Evolutionary conservation across 2,113 vertebrate species (phyloP), one percentile per base, ranked within the genome.

Genomic region (Megaceryle maxima): DNA sequence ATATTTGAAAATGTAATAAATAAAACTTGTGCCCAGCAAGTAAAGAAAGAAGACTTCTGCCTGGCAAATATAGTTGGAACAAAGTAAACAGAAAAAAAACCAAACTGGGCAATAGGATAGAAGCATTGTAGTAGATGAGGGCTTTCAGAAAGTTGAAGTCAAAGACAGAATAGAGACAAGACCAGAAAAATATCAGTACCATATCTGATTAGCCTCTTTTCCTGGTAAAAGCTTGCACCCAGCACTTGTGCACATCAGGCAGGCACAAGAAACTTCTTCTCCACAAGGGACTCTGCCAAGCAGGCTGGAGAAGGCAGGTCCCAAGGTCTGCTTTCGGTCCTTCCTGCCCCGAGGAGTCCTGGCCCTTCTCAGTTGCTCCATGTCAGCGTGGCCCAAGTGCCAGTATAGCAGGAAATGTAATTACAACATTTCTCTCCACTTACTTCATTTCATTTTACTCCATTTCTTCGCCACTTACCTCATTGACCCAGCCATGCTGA

Each of bases 331-430:
- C 37, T 37, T 24, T 18, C 18, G 6, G 66, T 24, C 46, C 50
- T 48, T 11, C 35, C 50, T 44, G 11, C 12, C 44, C 68, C 48
- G 60, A 78, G 18, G 56, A 78, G 18, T 33, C 28, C 57, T 56
- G 25, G 22, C 53, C 51, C 75, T 68, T 21, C 69, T 53, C 57
- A 10, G 20, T 2, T 44, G 62, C 25, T 29, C 33, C 25, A 20
- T 10, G n/a, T 10, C 3, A 1, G 10, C 0, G 2, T 5, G 3
- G 6, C 2, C 64, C 14, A 12, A 64, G 31, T 69, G 79, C 55
- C 26, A 37, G 29, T 1, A 48, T 6, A 46, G 4, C 7, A 29
- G 28, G 7, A 16, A 67, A 64, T 24, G 8, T 12, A 41, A 68
- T 35, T 5, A 73, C 28, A 76, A 31, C 16, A 69, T 51, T 76